These are phyloP conservation scores for Zingel zingel DNA, from an alignment of 2,113 vertebrate species.

Conservation along the genomic window DNA sequence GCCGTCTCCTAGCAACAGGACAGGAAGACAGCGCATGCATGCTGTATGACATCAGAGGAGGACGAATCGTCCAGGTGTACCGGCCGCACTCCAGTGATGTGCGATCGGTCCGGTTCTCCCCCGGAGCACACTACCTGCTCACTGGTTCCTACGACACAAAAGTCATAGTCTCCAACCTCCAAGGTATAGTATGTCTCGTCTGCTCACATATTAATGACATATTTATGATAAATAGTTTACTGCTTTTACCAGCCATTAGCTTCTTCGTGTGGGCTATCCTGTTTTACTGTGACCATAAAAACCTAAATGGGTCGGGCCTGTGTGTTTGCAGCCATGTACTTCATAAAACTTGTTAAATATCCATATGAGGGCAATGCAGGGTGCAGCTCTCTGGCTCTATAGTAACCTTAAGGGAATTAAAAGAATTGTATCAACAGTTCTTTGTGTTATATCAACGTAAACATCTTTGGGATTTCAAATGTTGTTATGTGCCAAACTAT, in stretches of 20 bases:
- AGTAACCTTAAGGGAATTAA: too few relatives aligned
- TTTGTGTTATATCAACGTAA: background rate
- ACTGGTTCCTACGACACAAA: constrained; percentile 97
- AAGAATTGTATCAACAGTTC: background rate
- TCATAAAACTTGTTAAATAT: too few relatives aligned
- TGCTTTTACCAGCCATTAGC: background rate
- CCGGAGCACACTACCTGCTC: constrained; percentile 96
- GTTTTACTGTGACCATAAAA: background rate
- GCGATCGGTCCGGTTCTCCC: constrained; percentile 96
- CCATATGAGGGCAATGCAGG: too few relatives aligned
- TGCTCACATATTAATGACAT: background rate
- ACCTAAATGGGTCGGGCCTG: background rate
- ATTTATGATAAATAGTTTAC: background rate
- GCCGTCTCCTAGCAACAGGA: constrained; percentile 94
- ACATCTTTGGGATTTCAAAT: background rate
- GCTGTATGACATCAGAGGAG: constrained; percentile 97
- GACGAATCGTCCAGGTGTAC: constrained; percentile 96
- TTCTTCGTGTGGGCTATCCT: background rate
- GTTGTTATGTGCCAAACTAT: background rate
- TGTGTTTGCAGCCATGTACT: too few relatives aligned
- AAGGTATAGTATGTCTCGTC: constrained; percentile 90
- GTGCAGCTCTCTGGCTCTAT: too few relatives aligned
- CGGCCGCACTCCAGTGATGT: constrained; percentile 94
- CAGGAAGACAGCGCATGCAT: constrained; percentile 99
- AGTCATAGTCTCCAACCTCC: constrained; percentile 95